phyloP scores from a whole-genome alignment of 2,797 vertebrate species.

The Simalia tracyae region DNA sequence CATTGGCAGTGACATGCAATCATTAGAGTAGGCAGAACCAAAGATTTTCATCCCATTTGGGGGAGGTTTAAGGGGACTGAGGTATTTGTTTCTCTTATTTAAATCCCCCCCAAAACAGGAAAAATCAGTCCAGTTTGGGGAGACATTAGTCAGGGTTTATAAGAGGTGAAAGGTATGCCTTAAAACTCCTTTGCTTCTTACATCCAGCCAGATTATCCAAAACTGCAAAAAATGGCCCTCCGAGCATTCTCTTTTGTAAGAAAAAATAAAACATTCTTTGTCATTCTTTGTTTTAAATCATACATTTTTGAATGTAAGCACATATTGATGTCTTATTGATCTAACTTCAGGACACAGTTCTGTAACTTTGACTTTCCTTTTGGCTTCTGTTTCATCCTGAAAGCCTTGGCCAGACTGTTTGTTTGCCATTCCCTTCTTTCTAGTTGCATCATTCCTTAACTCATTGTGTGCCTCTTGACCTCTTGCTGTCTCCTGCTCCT shows the following conservation, averaged over 20 bases:
- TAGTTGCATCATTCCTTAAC: background rate
- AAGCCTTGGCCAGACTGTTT: background rate
- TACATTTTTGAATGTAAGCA: constrained; percentile 42
- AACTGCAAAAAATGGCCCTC: background rate
- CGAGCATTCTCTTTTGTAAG: background rate
- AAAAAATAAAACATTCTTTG: background rate
- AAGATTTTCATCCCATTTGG: too few relatives aligned
- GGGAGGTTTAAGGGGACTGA: too few relatives aligned
- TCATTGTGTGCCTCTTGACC: background rate
- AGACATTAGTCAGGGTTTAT: background rate
- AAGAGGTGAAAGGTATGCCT: background rate
- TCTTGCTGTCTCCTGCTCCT: background rate
- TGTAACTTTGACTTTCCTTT: background rate
- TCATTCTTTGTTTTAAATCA: background rate
- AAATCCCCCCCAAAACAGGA: background rate
- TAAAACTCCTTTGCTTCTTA: background rate
- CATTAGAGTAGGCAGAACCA: too few relatives aligned
- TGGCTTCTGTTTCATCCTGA: background rate
- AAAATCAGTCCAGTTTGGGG: background rate
- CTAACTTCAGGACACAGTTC: background rate
- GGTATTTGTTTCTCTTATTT: too few relatives aligned
- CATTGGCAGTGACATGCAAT: too few relatives aligned
- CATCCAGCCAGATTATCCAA: background rate
- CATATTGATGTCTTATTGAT: constrained; percentile 6
- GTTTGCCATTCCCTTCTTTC: background rate